Conservation (phyloP, 2,888 invertebrate genomes). For the Willowsia nigromaculata region DNA sequence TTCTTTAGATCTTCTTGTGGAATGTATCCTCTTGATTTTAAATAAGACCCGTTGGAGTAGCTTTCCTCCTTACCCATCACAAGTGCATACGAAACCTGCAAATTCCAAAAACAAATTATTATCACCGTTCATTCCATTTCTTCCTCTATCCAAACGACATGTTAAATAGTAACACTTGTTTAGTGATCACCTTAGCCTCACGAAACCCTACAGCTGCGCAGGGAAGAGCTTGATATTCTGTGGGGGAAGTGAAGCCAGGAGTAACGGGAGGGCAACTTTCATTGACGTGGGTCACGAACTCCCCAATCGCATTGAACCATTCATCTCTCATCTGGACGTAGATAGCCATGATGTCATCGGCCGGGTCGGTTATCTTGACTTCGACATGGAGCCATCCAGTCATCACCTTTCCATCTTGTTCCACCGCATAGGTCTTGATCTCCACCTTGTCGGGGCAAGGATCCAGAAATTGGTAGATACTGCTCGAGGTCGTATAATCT, state of each 20-base stretch:
- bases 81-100: background rate
- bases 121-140: background rate
- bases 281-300: constrained; percentile 18
- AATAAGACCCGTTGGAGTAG: background rate
- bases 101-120: background rate
- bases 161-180: too few relatives aligned
- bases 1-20: background rate
- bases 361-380: background rate
- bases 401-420: too few relatives aligned
- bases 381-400: constrained; percentile 42
- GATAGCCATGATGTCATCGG: background rate
- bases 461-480: too few relatives aligned
- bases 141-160: background rate
- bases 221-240: constrained; percentile 23
- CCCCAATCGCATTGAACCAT: constrained; percentile 36
- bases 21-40: background rate
- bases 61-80: background rate
- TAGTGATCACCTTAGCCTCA: background rate
- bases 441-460: too few relatives aligned
- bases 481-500: too few relatives aligned
- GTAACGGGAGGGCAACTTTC: background rate
- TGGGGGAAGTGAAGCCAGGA: background rate
- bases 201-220: constrained; percentile 31
- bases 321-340: constrained; percentile 57
- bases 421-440: too few relatives aligned